Conservation (phyloP, 2,797 vertebrate genomes). For the Manis javanica region DNA sequence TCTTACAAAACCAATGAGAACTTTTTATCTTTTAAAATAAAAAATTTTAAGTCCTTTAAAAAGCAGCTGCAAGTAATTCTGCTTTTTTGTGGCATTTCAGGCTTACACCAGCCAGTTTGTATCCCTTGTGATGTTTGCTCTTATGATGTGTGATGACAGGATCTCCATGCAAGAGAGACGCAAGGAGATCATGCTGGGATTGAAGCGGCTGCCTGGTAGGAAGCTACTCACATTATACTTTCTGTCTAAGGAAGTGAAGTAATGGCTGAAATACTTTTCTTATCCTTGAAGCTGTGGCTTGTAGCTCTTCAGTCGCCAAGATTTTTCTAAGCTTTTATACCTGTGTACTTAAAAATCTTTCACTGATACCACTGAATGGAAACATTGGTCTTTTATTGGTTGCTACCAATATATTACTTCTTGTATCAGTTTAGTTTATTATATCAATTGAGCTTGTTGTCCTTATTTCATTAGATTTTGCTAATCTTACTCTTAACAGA, state of each 20-base stretch:
- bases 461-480: slow-evolving; percentile 41
- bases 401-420: slow-evolving; percentile 1
- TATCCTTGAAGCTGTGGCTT: neutral
- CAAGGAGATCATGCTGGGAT: slow-evolving; percentile 95
- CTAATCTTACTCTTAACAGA: slow-evolving; percentile 85
- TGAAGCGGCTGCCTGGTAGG: slow-evolving; percentile 95
- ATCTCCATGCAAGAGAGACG: slow-evolving; percentile 98
- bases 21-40: slow-evolving; percentile 15
- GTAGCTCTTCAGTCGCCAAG: neutral
- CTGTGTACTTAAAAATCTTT: neutral
- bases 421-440: neutral
- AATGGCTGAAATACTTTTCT: neutral
- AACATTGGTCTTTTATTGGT: neutral
- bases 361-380: slow-evolving; percentile 2
- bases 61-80: neutral
- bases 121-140: slow-evolving; percentile 97
- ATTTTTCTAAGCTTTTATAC: slow-evolving; percentile 5
- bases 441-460: neutral
- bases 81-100: slow-evolving; percentile 82
- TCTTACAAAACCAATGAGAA: neutral
- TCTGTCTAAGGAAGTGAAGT: neutral
- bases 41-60: slow-evolving; percentile 51
- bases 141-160: slow-evolving; percentile 98
- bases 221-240: neutral
- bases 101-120: slow-evolving; percentile 99